Conservation (phyloP, 2,113 vertebrate genomes). For the Tor tambroides region DNA sequence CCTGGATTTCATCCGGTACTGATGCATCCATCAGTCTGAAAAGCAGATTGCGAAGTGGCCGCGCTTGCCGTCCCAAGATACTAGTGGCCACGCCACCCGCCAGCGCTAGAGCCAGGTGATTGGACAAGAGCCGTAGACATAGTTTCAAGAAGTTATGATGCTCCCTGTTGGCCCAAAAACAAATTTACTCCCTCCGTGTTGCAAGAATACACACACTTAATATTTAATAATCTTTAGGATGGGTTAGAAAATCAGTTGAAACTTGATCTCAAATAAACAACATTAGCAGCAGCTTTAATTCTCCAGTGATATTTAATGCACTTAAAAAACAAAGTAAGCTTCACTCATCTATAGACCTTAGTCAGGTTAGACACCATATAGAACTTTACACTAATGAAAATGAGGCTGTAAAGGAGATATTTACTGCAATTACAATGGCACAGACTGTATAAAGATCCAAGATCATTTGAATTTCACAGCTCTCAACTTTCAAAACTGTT, state of each 20-base stretch:
- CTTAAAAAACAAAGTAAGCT: neutral
- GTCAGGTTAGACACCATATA: neutral
- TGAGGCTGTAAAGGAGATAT: neutral
- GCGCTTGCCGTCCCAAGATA: slow-evolving; percentile 92
- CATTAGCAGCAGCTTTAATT: neutral
- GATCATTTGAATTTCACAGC: no score
- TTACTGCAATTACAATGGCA: no score
- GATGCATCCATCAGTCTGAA: slow-evolving; percentile 98
- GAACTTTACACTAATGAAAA: neutral
- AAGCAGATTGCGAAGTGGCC: slow-evolving; percentile 92
- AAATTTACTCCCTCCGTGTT: neutral
- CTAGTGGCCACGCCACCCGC: slow-evolving; percentile 97
- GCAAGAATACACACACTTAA: neutral
- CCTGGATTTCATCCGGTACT: slow-evolving; percentile 98
- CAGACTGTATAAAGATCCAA: neutral
- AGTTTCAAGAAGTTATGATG: slow-evolving; percentile 95
- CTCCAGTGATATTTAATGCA: neutral
- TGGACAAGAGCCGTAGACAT: slow-evolving; percentile 94
- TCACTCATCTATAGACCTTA: neutral
- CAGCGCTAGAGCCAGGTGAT: slow-evolving; percentile 94
- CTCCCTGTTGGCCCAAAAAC: slow-evolving; percentile 76
- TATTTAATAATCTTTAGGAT: slow-evolving; percentile 1
- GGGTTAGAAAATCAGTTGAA: neutral
- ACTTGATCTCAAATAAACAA: neutral
- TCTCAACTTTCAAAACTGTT: no score